These are phyloP conservation scores for Epiblema foenella DNA, from an alignment of 2,888 invertebrate species.

Conservation along the genomic window DNA sequence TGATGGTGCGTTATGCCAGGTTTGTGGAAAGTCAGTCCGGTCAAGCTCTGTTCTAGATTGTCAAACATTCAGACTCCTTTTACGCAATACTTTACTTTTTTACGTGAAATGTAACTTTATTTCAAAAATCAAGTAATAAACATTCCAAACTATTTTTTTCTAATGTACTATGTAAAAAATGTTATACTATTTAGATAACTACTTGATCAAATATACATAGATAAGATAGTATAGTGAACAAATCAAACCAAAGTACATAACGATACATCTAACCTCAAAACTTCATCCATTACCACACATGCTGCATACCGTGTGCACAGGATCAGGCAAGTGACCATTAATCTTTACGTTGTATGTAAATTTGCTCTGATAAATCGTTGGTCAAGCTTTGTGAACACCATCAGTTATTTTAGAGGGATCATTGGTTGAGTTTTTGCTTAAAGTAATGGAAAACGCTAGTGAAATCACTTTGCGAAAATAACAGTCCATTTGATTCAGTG, in stretches of 20 bases:
- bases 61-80: too few species aligned
- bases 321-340: slow-evolving; percentile 67
- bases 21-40: not conserved
- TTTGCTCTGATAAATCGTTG: slow-evolving; percentile 74
- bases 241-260: slow-evolving; percentile 13
- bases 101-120: too few species aligned
- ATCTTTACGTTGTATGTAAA: slow-evolving; percentile 75
- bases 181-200: too few species aligned
- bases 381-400: slow-evolving; percentile 59
- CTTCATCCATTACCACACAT: slow-evolving; percentile 52
- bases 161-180: too few species aligned
- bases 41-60: too few species aligned
- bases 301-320: slow-evolving; percentile 51
- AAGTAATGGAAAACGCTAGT: slow-evolving; percentile 9
- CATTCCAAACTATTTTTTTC: too few species aligned
- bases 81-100: too few species aligned
- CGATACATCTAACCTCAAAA: slow-evolving; percentile 45
- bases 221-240: not conserved
- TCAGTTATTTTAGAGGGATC: slow-evolving; percentile 58
- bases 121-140: too few species aligned
- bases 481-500: not conserved
- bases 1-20: too few species aligned
- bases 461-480: not conserved
- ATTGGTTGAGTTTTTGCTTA: slow-evolving; percentile 43
- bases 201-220: too few species aligned